Evolutionary conservation across 2,113 vertebrate genomes (phyloP), one percentile per base, ranked within the genome.

Genomic region (Zapus hudsonius): DNA sequence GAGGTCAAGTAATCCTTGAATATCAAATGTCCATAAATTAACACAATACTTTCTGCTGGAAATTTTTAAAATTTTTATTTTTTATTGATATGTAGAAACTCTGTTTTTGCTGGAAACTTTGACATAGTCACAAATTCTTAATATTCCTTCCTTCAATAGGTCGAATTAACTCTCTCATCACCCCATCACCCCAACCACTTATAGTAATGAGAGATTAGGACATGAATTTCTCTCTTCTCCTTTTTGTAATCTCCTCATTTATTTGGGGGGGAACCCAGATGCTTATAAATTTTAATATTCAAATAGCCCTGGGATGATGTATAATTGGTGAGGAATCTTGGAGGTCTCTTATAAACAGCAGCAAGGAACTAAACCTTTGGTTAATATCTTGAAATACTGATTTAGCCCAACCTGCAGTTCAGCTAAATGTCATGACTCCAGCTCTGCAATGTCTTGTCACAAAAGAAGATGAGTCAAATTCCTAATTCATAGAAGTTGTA

Each of bases 1-100:
- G 29, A 66, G 70, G 64, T 25, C 5, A 57, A 40, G 42, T 44
- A 82, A 89, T 1, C 61, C 31, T 55, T 5, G 36, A 38, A 63
- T 40, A 86, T 57, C 64, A 70, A 89, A 81, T 92, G 63, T 61
- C 74, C 38, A 27, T 83, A 84, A 42, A 42, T 66, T 74, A 70
- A 87, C 8, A 61, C 17, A 52, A 31, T 13, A 78, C 23, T 89
- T 86, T 82, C 23, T n/a, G 76, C 22, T 59, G 57, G 27, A 72
- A 70, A 69, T 82, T 95, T n/a, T n/a, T n/a, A n/a, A n/a, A n/a
- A n/a, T n/a, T n/a, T n/a, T n/a, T n/a, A n/a, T n/a, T n/a, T n/a
- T n/a, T n/a, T n/a, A n/a, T n/a, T n/a, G n/a, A n/a, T n/a, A n/a
- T n/a, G n/a, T n/a, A n/a, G n/a, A n/a, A n/a, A n/a, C n/a, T n/a